Evolutionary conservation across 2,797 vertebrate species (phyloP), one percentile per base, ranked within the genome.

Genomic region (Poliocrania exsul): DNA sequence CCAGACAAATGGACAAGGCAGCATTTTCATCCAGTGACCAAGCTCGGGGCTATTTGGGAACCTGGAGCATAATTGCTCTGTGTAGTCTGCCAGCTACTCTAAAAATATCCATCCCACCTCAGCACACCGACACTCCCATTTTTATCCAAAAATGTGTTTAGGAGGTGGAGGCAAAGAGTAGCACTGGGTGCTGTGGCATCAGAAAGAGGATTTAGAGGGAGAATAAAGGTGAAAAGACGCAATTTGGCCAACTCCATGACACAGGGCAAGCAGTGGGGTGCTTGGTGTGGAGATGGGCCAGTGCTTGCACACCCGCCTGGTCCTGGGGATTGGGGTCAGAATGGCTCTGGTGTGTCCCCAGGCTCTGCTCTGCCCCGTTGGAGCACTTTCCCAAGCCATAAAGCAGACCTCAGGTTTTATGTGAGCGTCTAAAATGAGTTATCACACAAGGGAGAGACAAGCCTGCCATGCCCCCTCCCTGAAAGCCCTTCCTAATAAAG

Each of bases 231-330:
- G 4, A 1, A 9, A 67, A 80, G 53, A 25, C 56, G 57, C 31
- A 19, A 12, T 37, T 50, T 81, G 73, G 40, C 33, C 35, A 13
- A 9, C 16, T 57, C 53, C 31, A n/a, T 0, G 4, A 72, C 54
- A 16, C 0, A 2, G 2, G 7, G 3, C 26, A 31, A 40, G 70
- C 0, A 0, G 19, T 10, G 40, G 38, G 13, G 44, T 16, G 67
- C 51, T 42, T 0, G 0, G 47, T 0, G 1, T 8, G 26, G 40
- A 46, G 57, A 0, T 0, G 16, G 81, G 40, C n/a, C 0, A 2
- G 23, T 2, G 40, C 21, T 60, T 2, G 3, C 44, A 19, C 10
- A 4, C 16, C 8, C 2, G 0, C 31, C 16, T 4, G 9, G 9
- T 70, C 20, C 56, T 18, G 49, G 24, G 38, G 19, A 18, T 16